Conservation (phyloP, 2,888 invertebrate genomes). For the Calliscelio sp. region DNA sequence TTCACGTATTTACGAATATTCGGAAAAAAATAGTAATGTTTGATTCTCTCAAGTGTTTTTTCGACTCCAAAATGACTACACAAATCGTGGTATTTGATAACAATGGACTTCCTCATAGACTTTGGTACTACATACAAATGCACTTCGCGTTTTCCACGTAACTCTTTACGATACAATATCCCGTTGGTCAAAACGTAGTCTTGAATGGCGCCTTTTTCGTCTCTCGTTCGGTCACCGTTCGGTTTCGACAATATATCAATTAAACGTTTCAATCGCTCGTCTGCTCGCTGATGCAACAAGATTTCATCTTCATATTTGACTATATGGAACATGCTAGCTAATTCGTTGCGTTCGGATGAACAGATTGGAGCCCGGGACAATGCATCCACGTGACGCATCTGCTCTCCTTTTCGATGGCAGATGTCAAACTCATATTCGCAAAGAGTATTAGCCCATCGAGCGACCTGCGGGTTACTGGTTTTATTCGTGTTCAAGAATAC, state of each 20-base stretch:
- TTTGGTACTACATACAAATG: constrained; percentile 47
- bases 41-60: constrained; percentile 53
- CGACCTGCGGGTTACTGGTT: neutral
- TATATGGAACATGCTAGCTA: constrained; percentile 1
- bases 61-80: constrained; percentile 54
- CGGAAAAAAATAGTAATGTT: constrained; percentile 70
- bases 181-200: constrained; percentile 20
- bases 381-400: neutral
- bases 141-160: too few relatives aligned
- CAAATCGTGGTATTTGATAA: constrained; percentile 70
- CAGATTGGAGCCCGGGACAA: neutral
- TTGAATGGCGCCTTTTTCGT: constrained; percentile 8
- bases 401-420: neutral
- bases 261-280: constrained; percentile 31
- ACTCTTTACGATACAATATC: constrained; percentile 19
- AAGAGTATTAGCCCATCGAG: neutral
- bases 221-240: neutral
- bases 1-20: constrained; percentile 70
- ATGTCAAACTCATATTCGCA: neutral
- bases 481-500: neutral
- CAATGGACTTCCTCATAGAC: constrained; percentile 33
- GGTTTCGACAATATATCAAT: constrained; percentile 36
- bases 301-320: constrained; percentile 23
- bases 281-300: constrained; percentile 24
- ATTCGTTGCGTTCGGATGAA: neutral